Evolutionary conservation across 2,797 vertebrate genomes (phyloP).

Genomic region (Peromyscus aztecus): DNA sequence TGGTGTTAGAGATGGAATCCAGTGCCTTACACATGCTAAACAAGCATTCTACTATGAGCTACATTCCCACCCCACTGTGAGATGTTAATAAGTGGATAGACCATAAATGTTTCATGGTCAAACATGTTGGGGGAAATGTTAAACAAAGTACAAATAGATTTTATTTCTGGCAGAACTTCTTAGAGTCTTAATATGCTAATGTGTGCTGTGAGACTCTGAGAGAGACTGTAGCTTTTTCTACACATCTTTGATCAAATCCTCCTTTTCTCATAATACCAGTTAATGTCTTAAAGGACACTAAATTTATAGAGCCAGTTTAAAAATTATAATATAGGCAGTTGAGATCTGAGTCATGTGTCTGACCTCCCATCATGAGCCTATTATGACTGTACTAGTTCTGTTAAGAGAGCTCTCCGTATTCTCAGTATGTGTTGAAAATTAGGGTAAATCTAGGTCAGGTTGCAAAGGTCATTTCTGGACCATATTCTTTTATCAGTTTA

Average conservation of each 20-base stretch:
- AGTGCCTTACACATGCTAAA: not conserved
- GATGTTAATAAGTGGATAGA: constrained; percentile 58
- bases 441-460: not conserved
- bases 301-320: constrained; percentile 50
- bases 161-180: constrained; percentile 61
- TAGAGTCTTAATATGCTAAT: constrained; percentile 46
- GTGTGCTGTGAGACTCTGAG: not conserved
- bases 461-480: constrained; percentile 14
- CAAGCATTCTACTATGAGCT: not conserved
- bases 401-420: constrained; percentile 20
- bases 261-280: constrained; percentile 29
- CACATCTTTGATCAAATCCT: constrained; percentile 16
- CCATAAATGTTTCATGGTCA: constrained; percentile 41
- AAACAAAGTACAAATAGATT: constrained; percentile 36
- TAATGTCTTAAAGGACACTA: constrained; percentile 43
- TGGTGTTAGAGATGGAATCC: not conserved
- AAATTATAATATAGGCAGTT: constrained; percentile 4
- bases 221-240: constrained; percentile 49
- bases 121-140: constrained; percentile 60
- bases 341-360: constrained; percentile 48
- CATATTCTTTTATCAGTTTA: constrained; percentile 14
- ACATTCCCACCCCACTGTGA: not conserved
- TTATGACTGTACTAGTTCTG: constrained; percentile 47
- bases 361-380: constrained; percentile 4
- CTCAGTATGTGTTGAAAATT: constrained; percentile 8